Base-by-base conservation (phyloP, 2,888 invertebrate species). In the Nomada ruficornis region DNA sequence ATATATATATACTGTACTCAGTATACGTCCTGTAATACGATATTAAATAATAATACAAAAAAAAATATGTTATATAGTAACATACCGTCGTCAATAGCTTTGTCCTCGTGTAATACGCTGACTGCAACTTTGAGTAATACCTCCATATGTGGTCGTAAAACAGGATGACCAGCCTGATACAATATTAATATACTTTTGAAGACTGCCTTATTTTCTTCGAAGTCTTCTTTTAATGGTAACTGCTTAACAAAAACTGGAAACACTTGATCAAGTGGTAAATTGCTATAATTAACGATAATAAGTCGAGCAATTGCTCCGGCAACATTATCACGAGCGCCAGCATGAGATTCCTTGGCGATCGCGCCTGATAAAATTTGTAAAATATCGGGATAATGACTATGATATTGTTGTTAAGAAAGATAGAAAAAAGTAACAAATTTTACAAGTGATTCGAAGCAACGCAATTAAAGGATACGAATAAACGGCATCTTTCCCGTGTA, bases 261-360 rank as follows among this genome's bases (percentile, higher is more conserved):
- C 7, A 97, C 95, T 93, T 96, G 96, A n/a, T 95, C 95, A 76
- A 97, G 92, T 26, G 97, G 97, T 79, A 97, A 94, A 85, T 95
- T 94, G 75, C 93, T 93, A 60, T 95, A 94, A 93, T 97, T 96
- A 2, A 95, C 95, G 54, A 96, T 94, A 69, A 97, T 96, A 91
- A 97, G 95, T 77, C 97, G 95, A 42, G 97, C 96, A 70, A 97
- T 95, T 50, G 97, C 97, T 68, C 96, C 97, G 92, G 97, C 96
- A 85, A 97, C 96, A 91, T 97, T 97, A 91, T 97, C 97, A 78
- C 96, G 94, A 5, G 96, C 96, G 55, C 96, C 95, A 0, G 95
- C 94, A 89, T 96, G 95, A n/a, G 94, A 94, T 93, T 97, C 97
- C 77, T 94, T 95, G 5, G 95, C 93, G 72, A 97, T 95, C n/a